Base-by-base conservation (phyloP, 2,797 vertebrate genomes). In the Clamator glandarius region DNA sequence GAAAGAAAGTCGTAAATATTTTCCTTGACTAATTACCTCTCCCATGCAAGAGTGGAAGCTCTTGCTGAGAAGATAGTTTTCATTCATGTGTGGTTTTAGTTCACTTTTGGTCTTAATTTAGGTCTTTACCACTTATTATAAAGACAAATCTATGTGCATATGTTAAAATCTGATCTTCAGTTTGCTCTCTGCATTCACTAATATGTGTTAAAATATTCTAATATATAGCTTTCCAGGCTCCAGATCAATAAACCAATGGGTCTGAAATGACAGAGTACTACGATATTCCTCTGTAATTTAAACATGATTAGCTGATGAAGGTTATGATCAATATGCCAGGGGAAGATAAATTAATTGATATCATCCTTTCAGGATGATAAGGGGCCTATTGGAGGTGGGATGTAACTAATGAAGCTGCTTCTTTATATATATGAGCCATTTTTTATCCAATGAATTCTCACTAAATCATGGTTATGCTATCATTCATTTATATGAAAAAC, bases 291-390 rank as follows among this genome's bases (percentile, higher is more conserved):
- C 97, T 95, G 96, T 97, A 97, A 98, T 98, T 97, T 97, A 96
- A 96, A 94, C 83, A 64, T 97, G 97, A 98, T 98, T 98, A 98
- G 97, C 97, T 98, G 97, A 96, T 97, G 97, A 97, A 97, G 96
- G 95, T 96, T 97, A 95, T 97, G 97, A 97, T 98, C 98, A 95
- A 98, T 98, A 98, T 89, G 57, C 95, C 59, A 64, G 29, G 59
- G 52, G 82, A 97, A 97, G 97, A 97, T 96, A 96, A 97, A 98
- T 98, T 98, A 98, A 98, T 98, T 98, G 97, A 98, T 97, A 97
- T 14, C 95, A 96, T 97, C 97, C 98, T 98, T 98, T 97, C 95
- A 94, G 97, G 96, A 96, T 97, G 97, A 96, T 97, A 87, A 97
- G 97, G 74, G 96, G 97, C 95, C 95, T 94, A 25, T 96, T 76